phyloP scores from a whole-genome alignment of 2,797 vertebrate species.

The Falco novaeseelandiae region DNA sequence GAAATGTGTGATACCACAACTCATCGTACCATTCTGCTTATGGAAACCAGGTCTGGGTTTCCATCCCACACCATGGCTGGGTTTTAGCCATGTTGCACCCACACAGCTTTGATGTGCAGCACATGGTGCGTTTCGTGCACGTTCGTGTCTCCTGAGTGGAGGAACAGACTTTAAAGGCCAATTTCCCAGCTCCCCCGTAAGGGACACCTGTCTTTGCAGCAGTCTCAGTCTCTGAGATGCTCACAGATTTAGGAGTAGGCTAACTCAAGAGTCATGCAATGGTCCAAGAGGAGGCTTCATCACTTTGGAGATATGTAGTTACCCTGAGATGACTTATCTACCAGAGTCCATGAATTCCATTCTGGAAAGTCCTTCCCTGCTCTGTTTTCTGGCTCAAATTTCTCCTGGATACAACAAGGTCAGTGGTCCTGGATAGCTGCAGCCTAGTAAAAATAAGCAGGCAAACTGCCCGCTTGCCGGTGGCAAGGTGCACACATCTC shows the following conservation, averaged over 20 bases:
- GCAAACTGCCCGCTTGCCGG: not conserved
- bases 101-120: rapidly evolving
- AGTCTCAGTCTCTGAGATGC: not conserved
- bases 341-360: not conserved
- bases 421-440: not conserved
- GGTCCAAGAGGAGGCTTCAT: not conserved
- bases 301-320: not conserved
- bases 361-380: not conserved
- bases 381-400: not conserved
- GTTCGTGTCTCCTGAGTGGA: not conserved
- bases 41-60: not conserved
- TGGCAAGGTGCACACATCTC: not conserved
- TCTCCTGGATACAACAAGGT: not conserved
- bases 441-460: not conserved
- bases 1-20: not conserved
- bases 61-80: rapidly evolving
- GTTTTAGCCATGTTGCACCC: rapidly evolving
- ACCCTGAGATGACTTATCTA: not conserved
- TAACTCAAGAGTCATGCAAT: rapidly evolving
- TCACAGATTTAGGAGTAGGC: not conserved
- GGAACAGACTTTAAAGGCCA: not conserved
- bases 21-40: rapidly evolving
- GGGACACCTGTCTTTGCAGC: not conserved
- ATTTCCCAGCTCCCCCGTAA: rapidly evolving
- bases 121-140: rapidly evolving